These are phyloP conservation scores for Antennarius maculatus DNA, from an alignment of 2,797 vertebrate species.

Conservation along the genomic window DNA sequence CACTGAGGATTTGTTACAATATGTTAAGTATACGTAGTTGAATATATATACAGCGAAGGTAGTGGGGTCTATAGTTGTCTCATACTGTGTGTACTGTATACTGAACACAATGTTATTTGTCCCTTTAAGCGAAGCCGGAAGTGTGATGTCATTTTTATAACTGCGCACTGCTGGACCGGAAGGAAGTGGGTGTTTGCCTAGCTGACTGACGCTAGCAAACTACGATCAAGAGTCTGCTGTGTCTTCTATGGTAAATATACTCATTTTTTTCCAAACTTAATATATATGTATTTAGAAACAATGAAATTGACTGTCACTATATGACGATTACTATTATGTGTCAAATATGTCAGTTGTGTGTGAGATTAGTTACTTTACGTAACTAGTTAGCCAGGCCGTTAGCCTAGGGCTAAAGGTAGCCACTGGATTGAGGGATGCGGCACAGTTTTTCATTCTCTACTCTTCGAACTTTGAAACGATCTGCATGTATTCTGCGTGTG, in stretches of 20 bases:
- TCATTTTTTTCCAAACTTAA: background rate
- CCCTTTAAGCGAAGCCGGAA: conserved; percentile 52
- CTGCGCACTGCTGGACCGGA: conserved; percentile 61
- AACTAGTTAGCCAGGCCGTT: conserved; percentile 31
- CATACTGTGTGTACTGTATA: fast-evolving
- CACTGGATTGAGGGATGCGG: background rate
- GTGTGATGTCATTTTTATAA: conserved; percentile 66
- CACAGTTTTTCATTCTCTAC: background rate
- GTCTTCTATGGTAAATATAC: conserved; percentile 85
- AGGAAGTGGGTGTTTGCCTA: conserved; percentile 77
- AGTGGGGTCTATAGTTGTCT: fast-evolving
- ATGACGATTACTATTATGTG: fast-evolving
- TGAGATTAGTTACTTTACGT: conserved; percentile 15
- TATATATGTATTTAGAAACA: background rate
- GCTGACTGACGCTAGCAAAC: conserved; percentile 76
- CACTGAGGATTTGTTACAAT: too few relatives aligned
- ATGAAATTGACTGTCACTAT: fast-evolving
- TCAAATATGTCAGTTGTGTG: background rate
- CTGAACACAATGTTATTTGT: background rate
- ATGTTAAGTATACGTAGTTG: background rate
- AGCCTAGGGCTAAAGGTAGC: background rate
- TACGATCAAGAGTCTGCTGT: conserved; percentile 69
- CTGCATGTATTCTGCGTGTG: too few relatives aligned
- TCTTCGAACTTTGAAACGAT: too few relatives aligned
- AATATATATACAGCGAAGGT: background rate